Conservation (phyloP, 2,113 vertebrate species). For the Ifrita kowaldi region DNA sequence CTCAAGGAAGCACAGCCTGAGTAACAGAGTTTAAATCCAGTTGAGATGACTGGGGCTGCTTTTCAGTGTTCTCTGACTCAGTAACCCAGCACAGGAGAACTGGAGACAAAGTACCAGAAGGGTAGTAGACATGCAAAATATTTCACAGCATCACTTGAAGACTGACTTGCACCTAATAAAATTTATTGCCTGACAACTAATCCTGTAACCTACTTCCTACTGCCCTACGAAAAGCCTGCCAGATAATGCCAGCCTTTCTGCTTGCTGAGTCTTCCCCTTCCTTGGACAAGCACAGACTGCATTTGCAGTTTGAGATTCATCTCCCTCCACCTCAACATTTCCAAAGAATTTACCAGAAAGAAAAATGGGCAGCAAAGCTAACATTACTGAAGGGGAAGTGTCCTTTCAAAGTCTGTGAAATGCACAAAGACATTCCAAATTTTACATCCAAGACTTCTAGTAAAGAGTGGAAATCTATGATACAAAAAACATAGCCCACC, state of each 20-base stretch:
- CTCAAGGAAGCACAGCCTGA: neutral
- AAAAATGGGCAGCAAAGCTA: neutral
- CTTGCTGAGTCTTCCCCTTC: neutral
- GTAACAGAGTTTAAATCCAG: slow-evolving; percentile 9
- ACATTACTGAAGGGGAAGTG: neutral
- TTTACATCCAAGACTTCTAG: neutral
- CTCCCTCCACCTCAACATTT: neutral
- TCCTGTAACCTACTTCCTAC: neutral
- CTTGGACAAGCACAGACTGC: neutral
- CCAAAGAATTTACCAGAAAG: neutral
- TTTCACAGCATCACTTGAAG: neutral
- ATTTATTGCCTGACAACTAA: neutral
- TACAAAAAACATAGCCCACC: neutral
- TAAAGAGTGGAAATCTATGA: neutral
- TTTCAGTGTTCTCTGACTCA: neutral
- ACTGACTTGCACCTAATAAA: neutral
- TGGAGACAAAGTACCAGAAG: neutral
- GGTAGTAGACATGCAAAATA: neutral
- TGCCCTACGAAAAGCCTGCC: neutral
- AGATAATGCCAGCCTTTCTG: neutral
- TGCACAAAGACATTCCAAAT: neutral
- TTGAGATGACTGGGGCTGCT: neutral
- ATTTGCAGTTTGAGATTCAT: neutral
- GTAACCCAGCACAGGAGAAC: neutral
- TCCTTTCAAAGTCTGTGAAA: neutral